phyloP scores from a whole-genome alignment of 2,888 invertebrate species.

The Heteromurus nitidus region DNA sequence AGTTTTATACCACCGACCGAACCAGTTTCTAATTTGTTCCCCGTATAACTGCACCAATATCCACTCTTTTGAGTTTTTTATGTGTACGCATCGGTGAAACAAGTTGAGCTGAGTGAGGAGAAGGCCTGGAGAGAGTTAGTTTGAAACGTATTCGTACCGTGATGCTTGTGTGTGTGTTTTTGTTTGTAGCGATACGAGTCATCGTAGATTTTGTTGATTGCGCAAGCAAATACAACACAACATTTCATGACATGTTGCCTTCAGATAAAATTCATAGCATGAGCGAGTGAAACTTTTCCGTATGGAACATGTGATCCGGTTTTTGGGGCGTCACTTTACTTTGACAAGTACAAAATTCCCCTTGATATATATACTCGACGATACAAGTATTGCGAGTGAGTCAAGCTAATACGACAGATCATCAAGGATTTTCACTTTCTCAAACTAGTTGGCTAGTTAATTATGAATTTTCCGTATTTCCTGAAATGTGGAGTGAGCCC shows the following conservation, averaged over 20 bases:
- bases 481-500: not conserved
- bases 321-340: not conserved
- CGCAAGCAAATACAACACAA: constrained; percentile 10
- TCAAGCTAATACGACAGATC: not conserved
- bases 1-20: not conserved
- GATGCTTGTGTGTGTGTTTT: not conserved
- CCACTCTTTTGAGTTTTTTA: not conserved
- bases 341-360: too few relatives aligned
- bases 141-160: not conserved
- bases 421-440: not conserved
- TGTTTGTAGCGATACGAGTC: not conserved
- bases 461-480: not conserved
- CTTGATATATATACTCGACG: not conserved
- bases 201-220: constrained; percentile 27
- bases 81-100: not conserved
- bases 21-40: constrained; percentile 27
- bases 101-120: not conserved
- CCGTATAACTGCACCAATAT: not conserved
- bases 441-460: not conserved
- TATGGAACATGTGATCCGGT: not conserved
- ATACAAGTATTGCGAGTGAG: not conserved
- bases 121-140: not conserved
- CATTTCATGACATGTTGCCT: constrained; percentile 9
- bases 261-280: not conserved
- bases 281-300: not conserved